A percentile compares a stretch with the other conserved stretches of the same genome.
These are phyloP conservation scores for Lutraria rhynchaena DNA, from an alignment of 1,140 invertebrate genomes.

Conservation along the genomic window DNA sequence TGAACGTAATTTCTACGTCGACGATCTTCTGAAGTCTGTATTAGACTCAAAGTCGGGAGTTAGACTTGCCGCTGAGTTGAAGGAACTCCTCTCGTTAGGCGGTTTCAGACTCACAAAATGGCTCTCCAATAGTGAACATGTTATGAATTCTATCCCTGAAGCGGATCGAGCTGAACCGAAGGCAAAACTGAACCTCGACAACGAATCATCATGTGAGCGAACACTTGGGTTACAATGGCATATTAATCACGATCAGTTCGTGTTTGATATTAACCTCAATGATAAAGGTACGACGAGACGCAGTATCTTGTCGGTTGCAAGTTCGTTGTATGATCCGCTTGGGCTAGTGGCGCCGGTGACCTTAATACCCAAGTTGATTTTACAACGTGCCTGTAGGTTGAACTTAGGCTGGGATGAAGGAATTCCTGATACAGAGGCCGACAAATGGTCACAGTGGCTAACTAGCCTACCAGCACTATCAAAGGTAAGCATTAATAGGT, in stretches of 20 bases:
- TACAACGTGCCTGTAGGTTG: not conserved
- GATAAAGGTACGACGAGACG: conserved; percentile 32
- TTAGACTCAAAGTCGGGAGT: not conserved
- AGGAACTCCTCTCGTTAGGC: not conserved
- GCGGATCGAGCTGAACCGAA: not conserved
- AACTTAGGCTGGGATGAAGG: conserved; percentile 31
- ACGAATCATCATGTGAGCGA: not conserved
- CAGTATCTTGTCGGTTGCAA: conserved; percentile 14
- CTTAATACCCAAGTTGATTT: conserved; percentile 5
- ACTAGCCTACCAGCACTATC: conserved; percentile 5
- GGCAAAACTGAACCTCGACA: not conserved
- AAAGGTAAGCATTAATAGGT: not conserved
- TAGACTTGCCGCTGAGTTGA: conserved; percentile 9
- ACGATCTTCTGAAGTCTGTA: conserved; percentile 57
- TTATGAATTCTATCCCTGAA: conserved; percentile 25
- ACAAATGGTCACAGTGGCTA: conserved; percentile 27
- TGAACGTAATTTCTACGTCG: conserved; percentile 58
- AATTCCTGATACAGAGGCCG: not conserved
- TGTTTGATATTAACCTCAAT: not conserved
- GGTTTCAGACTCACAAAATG: conserved; percentile 65
- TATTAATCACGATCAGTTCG: conserved; percentile 10
- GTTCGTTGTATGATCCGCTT: conserved; percentile 24
- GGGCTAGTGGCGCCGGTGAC: conserved; percentile 24
- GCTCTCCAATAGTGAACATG: conserved; percentile 5
- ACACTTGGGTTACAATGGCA: conserved; percentile 26